Conservation (phyloP, 2,888 invertebrate species). For the Polydesmus complanatus region DNA sequence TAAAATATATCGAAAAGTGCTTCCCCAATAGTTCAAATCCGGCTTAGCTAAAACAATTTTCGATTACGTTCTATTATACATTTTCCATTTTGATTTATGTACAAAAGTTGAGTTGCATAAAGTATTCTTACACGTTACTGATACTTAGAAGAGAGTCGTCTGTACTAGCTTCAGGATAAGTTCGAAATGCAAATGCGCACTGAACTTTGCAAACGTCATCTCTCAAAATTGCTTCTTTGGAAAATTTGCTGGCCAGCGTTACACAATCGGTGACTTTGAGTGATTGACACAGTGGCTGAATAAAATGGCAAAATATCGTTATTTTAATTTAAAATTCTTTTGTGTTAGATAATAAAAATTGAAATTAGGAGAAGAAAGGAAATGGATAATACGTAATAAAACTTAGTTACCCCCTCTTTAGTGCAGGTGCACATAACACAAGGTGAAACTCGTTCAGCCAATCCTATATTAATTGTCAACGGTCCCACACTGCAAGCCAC, state of each 20-base stretch:
- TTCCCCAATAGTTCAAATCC: too few species aligned
- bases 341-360: too few species aligned
- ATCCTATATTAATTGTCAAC: slow-evolving; percentile 33
- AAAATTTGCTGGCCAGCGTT: slow-evolving; percentile 32
- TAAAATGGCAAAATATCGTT: slow-evolving; percentile 4
- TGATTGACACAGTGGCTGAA: slow-evolving; percentile 38
- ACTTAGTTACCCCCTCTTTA: slow-evolving; percentile 36
- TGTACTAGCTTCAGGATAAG: slow-evolving; percentile 19
- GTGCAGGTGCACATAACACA: slow-evolving; percentile 40
- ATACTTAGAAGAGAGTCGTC: slow-evolving; percentile 17
- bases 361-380: slow-evolving; percentile 7
- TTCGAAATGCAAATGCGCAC: slow-evolving; percentile 35
- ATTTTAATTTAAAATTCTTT: not conserved
- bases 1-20: too few species aligned
- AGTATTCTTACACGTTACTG: not conserved
- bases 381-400: slow-evolving; percentile 2
- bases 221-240: slow-evolving; percentile 33
- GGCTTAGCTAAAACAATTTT: too few species aligned
- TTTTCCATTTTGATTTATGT: too few species aligned
- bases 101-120: not conserved
- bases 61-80: too few species aligned
- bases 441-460: slow-evolving; percentile 35
- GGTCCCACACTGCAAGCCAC: slow-evolving; percentile 33
- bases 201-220: slow-evolving; percentile 40
- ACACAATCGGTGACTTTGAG: slow-evolving; percentile 38